phyloP scores from a whole-genome alignment of 2,113 vertebrate species.

The Prolemur simus region DNA sequence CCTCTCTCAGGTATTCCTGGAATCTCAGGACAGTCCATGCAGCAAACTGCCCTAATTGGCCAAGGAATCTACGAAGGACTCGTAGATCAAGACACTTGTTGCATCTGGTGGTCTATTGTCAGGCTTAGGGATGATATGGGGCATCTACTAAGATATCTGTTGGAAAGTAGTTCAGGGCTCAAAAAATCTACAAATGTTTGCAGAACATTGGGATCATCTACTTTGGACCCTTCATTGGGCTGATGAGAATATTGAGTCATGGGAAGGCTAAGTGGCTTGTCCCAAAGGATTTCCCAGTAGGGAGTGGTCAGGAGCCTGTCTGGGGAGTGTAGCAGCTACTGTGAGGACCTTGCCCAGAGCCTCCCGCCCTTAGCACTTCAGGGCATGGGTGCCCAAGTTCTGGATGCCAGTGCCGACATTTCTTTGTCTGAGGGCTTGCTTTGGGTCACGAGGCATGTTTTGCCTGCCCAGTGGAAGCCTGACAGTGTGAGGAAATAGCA shows the following conservation, averaged over 20 bases:
- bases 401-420: background rate
- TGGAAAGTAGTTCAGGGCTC: background rate
- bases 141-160: background rate
- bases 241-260: background rate
- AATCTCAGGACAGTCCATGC: background rate
- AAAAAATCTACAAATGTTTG: background rate
- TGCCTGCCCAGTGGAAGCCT: background rate
- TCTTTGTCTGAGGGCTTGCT: background rate
- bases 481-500: background rate
- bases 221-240: background rate
- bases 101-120: background rate
- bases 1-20: background rate
- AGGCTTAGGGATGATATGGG: background rate
- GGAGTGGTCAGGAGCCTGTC: background rate
- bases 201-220: background rate
- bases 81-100: background rate
- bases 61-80: background rate
- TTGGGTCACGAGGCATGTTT: background rate
- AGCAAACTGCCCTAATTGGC: background rate
- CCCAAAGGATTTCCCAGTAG: background rate
- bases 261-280: background rate
- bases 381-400: background rate
- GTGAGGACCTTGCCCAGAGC: background rate
- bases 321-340: background rate
- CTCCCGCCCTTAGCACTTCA: background rate